Evolutionary conservation across 2,797 vertebrate species (phyloP).

Genomic region (Sebastes paucispinis): DNA sequence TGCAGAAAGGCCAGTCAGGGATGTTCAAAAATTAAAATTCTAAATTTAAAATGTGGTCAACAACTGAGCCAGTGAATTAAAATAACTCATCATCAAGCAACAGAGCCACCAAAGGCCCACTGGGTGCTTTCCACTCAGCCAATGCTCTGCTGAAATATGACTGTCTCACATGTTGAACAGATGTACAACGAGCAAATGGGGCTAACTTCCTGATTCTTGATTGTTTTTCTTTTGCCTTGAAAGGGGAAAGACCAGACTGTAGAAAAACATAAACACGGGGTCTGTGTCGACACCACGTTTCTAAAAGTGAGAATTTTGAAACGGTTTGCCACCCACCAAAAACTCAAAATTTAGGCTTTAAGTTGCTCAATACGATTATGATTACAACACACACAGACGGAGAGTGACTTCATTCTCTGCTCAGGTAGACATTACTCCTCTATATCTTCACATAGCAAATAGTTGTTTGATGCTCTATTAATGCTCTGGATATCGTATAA

Average conservation of each 20-base stretch:
- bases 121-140: background rate
- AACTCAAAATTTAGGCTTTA: no score
- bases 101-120: background rate
- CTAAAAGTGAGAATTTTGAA: background rate
- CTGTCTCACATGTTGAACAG: slow-evolving; percentile 25
- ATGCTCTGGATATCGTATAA: no score
- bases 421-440: background rate
- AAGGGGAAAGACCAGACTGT: background rate
- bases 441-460: no score
- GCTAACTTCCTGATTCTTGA: background rate
- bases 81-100: slow-evolving; percentile 9
- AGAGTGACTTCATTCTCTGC: background rate
- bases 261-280: slow-evolving; percentile 4
- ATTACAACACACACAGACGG: no score
- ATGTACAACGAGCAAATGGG: slow-evolving; percentile 32
- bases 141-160: slow-evolving; percentile 5
- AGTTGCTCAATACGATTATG: no score
- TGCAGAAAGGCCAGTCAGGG: background rate
- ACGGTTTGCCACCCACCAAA: background rate
- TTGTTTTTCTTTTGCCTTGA: background rate
- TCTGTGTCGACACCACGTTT: slow-evolving; percentile 3
- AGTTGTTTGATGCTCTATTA: no score
- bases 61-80: slow-evolving; percentile 20
- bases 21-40: background rate
- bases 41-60: background rate